A percentile compares a stretch with the other conserved stretches of the same genome.
phyloP scores from a whole-genome alignment of 2,797 vertebrate species.

The Toxotes lorentzi region DNA sequence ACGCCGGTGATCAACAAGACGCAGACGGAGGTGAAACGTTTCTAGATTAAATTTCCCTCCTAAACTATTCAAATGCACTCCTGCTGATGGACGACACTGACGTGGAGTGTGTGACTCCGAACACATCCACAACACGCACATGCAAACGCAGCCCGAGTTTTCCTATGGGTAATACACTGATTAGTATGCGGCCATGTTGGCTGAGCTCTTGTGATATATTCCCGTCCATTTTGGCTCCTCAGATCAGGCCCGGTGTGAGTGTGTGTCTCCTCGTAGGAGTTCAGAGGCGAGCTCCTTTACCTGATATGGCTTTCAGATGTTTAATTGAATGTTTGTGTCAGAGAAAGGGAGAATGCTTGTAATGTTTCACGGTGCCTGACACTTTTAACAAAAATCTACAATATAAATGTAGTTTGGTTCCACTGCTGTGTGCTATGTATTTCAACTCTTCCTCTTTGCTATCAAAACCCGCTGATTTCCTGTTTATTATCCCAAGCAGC shows the following conservation, averaged over 20 bases:
- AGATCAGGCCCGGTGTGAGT: slow-evolving; percentile 43
- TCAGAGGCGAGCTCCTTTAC: slow-evolving; percentile 44
- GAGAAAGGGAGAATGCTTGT: slow-evolving; percentile 15
- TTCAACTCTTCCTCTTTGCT: slow-evolving; percentile 18
- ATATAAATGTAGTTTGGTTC: slow-evolving; percentile 37
- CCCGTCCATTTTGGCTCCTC: slow-evolving; percentile 67
- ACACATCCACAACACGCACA: slow-evolving; percentile 34
- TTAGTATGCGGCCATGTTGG: slow-evolving; percentile 78
- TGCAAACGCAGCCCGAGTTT: slow-evolving; percentile 50
- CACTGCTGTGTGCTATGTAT: slow-evolving; percentile 14
- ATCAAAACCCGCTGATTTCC: slow-evolving; percentile 52
- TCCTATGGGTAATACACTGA: slow-evolving; percentile 71
- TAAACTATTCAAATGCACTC: slow-evolving; percentile 38
- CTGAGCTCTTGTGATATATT: slow-evolving; percentile 73
- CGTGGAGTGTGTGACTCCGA: slow-evolving; percentile 53
- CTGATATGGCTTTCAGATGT: slow-evolving; percentile 50
- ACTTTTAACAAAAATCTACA: slow-evolving; percentile 26
- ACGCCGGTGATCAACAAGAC: slow-evolving; percentile 34
- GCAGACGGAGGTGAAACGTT: slow-evolving; percentile 58
- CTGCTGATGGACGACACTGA: slow-evolving; percentile 34
- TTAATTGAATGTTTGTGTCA: slow-evolving; percentile 58
- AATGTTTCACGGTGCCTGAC: slow-evolving; percentile 34
- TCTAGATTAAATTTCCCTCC: slow-evolving; percentile 61
- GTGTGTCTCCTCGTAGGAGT: slow-evolving; percentile 29
- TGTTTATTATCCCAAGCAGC: slow-evolving; percentile 45